Percentiles rank a stretch among this genome's conserved stretches.
These are phyloP conservation scores for Crambe crambe DNA, from an alignment of 37 sponge, comb jelly and placozoan genomes.

Conservation along the genomic window DNA sequence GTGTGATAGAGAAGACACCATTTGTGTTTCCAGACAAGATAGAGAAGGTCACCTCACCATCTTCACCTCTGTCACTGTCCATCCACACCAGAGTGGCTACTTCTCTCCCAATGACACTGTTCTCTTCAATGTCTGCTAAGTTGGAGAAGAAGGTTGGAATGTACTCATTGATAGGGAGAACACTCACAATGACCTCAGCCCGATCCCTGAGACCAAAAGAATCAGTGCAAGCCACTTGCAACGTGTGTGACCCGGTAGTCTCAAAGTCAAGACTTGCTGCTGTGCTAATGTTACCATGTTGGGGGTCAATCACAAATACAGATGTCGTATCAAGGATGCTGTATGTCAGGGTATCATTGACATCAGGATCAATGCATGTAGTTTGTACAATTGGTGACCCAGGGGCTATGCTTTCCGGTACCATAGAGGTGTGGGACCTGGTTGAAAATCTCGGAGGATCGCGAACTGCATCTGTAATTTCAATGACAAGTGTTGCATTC, in stretches of 20 bases:
- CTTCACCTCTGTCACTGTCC: constrained; percentile 59
- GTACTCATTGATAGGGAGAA: constrained; percentile 59
- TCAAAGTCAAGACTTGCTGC: constrained; percentile 48
- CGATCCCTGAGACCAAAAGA: constrained; percentile 5
- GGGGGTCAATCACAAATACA: constrained; percentile 32
- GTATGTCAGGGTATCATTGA: constrained; percentile 27
- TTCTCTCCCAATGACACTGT: constrained; percentile 7
- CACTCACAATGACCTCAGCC: constrained; percentile 21
- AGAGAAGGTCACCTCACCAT: constrained; percentile 54
- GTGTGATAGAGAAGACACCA: background rate
- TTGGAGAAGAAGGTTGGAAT: constrained; percentile 18
- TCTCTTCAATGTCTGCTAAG: background rate
- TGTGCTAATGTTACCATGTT: constrained; percentile 35
- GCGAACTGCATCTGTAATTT: constrained; percentile 18
- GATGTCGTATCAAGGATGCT: constrained; percentile 28
- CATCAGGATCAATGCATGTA: constrained; percentile 31
- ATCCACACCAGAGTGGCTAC: constrained; percentile 24
- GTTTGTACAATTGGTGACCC: constrained; percentile 18
- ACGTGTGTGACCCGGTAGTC: background rate
- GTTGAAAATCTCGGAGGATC: constrained; percentile 37
- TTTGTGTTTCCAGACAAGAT: constrained; percentile 13
- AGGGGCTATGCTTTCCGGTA: constrained; percentile 22
- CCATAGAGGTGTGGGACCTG: constrained; percentile 6
- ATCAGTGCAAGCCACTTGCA: constrained; percentile 41
- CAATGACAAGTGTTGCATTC: constrained; percentile 8